These are phyloP conservation scores for Lepidotrigona ventralis DNA, from an alignment of 1,140 invertebrate species.

Conservation along the genomic window DNA sequence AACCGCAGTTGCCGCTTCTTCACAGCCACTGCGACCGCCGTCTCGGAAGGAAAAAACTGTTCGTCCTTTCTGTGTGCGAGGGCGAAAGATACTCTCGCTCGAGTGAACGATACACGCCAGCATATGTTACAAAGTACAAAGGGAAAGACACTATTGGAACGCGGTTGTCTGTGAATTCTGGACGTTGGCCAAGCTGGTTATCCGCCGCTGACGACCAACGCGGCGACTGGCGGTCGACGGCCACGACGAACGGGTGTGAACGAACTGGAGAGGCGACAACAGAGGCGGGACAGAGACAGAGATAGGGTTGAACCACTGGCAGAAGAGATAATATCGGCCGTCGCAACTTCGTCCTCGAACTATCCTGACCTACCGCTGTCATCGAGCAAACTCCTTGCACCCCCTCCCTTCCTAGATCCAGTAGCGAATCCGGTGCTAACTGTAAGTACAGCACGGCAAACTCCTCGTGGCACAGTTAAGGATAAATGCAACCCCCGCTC, in stretches of 20 bases:
- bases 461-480: conserved; percentile 58
- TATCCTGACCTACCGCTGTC: conserved; percentile 23
- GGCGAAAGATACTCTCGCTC: neutral
- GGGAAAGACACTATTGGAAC: conserved; percentile 50
- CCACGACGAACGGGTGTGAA: conserved; percentile 50
- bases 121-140: neutral
- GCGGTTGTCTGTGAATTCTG: conserved; percentile 53
- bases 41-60: neutral
- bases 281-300: neutral
- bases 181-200: conserved; percentile 65
- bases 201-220: conserved; percentile 19
- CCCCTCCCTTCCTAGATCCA: neutral
- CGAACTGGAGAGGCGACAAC: conserved; percentile 13
- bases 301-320: conserved; percentile 37
- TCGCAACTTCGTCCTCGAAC: conserved; percentile 50
- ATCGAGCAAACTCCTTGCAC: conserved; percentile 5
- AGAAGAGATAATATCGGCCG: conserved; percentile 56
- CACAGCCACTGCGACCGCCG: no score
- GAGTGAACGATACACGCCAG: neutral
- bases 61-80: neutral
- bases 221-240: conserved; percentile 3
- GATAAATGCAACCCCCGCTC: conserved; percentile 38
- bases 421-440: conserved; percentile 19
- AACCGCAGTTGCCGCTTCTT: neutral
- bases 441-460: conserved; percentile 49